These are phyloP conservation scores for Cyanocitta stelleri DNA, from an alignment of 2,113 vertebrate genomes.

Conservation along the genomic window DNA sequence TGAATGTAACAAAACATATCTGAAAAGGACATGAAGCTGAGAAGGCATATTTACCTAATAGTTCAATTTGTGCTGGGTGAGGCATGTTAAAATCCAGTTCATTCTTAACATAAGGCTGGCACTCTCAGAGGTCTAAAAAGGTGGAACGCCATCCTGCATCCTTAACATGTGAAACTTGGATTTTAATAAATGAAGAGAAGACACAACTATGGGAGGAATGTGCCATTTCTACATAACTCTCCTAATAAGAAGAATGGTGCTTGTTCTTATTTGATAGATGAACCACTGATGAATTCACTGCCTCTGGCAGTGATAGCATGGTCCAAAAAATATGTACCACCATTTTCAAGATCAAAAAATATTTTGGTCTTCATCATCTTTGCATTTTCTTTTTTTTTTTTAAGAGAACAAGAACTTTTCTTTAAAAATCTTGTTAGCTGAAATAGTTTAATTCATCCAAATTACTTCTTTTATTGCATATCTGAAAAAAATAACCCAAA, in stretches of 20 bases:
- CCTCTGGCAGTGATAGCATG: neutral
- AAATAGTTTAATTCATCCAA: neutral
- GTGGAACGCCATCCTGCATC: neutral
- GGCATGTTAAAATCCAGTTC: neutral
- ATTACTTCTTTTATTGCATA: neutral
- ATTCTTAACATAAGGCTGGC: neutral
- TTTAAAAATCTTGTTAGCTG: neutral
- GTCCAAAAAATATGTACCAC: neutral
- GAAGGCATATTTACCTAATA: neutral
- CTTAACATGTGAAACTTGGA: neutral
- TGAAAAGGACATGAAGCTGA: neutral
- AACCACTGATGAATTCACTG: neutral
- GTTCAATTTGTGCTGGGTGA: neutral
- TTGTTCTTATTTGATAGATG: conserved; percentile 14
- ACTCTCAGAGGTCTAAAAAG: neutral
- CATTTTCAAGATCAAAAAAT: neutral
- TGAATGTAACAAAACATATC: neutral
- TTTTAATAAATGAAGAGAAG: neutral
- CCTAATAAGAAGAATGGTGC: neutral
- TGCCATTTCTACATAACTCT: neutral
- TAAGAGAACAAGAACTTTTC: neutral
- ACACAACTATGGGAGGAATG: neutral
- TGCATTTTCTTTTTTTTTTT: neutral
- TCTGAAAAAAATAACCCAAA: neutral
- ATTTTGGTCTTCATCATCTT: neutral